phyloP scores from a whole-genome alignment of 2,797 vertebrate genomes.

The Halcyon leucocephala region DNA sequence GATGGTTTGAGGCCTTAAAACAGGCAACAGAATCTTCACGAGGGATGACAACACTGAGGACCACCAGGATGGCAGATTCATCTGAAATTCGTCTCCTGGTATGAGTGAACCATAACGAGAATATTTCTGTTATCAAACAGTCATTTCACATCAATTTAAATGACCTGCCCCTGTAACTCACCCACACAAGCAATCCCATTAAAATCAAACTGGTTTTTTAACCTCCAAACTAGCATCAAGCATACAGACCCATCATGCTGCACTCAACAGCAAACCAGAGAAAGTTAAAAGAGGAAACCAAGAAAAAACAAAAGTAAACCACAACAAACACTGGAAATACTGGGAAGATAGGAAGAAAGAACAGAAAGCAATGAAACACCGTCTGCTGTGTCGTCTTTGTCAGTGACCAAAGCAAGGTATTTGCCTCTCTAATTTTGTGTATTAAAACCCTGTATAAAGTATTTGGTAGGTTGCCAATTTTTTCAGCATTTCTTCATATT shows the following conservation, averaged over 20 bases:
- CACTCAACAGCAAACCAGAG: background rate
- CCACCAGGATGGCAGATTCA: conserved; percentile 79
- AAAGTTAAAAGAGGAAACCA: background rate
- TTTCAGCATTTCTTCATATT: background rate
- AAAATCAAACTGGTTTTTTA: background rate
- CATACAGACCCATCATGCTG: background rate
- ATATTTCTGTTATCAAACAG: background rate
- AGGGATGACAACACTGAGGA: conserved; percentile 79
- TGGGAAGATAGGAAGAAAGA: background rate
- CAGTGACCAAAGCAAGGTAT: background rate
- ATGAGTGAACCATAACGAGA: conserved; percentile 12
- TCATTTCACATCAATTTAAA: background rate
- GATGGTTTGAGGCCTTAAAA: conserved; percentile 76
- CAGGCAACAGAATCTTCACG: conserved; percentile 78
- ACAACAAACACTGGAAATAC: background rate
- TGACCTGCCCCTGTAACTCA: background rate
- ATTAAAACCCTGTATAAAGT: background rate
- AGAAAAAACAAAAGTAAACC: background rate
- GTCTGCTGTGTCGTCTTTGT: background rate
- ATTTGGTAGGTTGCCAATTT: background rate
- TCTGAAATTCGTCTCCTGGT: conserved; percentile 70
- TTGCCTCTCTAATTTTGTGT: background rate
- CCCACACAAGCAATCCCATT: background rate
- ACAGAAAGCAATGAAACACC: background rate
- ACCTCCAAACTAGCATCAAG: background rate